phyloP scores from a whole-genome alignment of 2,113 vertebrate species.

The Chlamydotis undulata region DNA sequence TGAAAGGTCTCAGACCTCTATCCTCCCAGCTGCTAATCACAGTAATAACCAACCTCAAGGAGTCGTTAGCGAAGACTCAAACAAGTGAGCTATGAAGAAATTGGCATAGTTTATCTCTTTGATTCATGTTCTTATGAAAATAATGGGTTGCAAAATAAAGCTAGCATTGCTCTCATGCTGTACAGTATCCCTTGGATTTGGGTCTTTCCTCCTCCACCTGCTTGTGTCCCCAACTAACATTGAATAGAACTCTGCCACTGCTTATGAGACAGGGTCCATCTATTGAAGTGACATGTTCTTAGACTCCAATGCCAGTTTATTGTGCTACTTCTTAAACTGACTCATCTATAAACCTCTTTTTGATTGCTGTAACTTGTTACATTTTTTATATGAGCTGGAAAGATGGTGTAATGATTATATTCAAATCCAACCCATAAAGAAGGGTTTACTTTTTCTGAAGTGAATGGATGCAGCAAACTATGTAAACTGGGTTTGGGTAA shows the following conservation, averaged over 20 bases:
- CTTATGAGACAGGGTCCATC: constrained; percentile 23
- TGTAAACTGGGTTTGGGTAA: constrained; percentile 50
- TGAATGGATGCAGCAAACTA: constrained; percentile 41
- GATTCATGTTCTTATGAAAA: constrained; percentile 69
- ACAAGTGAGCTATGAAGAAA: constrained; percentile 69
- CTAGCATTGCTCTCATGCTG: constrained; percentile 12
- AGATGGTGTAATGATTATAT: constrained; percentile 34
- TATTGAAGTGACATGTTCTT: constrained; percentile 40
- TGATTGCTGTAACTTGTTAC: constrained; percentile 19
- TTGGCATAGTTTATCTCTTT: constrained; percentile 66
- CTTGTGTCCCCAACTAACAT: not conserved
- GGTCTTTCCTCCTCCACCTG: not conserved
- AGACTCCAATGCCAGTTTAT: constrained; percentile 5
- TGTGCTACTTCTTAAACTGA: constrained; percentile 48
- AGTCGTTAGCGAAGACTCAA: constrained; percentile 72
- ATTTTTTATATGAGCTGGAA: constrained; percentile 55
- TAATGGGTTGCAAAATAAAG: constrained; percentile 67
- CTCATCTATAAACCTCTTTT: constrained; percentile 33
- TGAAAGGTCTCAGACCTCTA: constrained; percentile 71
- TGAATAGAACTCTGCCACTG: not conserved
- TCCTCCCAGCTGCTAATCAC: constrained; percentile 73
- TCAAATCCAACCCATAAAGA: constrained; percentile 37
- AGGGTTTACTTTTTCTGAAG: constrained; percentile 50
- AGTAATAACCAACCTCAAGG: constrained; percentile 72
- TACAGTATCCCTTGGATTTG: not conserved